phyloP scores from a whole-genome alignment of 1,140 invertebrate genomes.

The Drosophila paulistorum region DNA sequence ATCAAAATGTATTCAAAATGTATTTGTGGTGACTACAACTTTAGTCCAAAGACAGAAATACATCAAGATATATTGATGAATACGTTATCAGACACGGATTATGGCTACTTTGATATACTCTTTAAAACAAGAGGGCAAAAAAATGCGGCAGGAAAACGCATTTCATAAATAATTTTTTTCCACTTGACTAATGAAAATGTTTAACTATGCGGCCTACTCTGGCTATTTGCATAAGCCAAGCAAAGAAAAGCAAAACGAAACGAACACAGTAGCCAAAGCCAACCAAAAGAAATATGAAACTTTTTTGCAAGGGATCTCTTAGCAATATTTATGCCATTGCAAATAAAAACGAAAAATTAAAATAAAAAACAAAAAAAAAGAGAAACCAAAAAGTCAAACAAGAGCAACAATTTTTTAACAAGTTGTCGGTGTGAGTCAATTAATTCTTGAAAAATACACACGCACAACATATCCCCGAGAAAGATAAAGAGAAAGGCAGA shows the following conservation, averaged over 20 bases:
- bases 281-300: conserved; percentile 21
- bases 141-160: conserved; percentile 39
- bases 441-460: conserved; percentile 72
- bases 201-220: conserved; percentile 48
- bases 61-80: too few species aligned
- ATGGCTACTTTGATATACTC: background rate
- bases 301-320: conserved; percentile 34
- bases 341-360: conserved; percentile 20
- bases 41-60: too few species aligned
- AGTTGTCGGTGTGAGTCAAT: conserved; percentile 69
- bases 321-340: conserved; percentile 63
- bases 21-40: too few species aligned
- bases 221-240: conserved; percentile 58
- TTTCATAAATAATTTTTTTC: conserved; percentile 72
- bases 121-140: background rate
- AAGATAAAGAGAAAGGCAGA: conserved; percentile 9
- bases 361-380: conserved; percentile 1
- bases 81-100: too few species aligned
- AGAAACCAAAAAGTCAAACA: conserved; percentile 53
- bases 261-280: background rate
- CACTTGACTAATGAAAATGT: conserved; percentile 78
- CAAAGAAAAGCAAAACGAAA: background rate
- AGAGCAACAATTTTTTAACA: conserved; percentile 60
- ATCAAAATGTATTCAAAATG: too few species aligned
- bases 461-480: conserved; percentile 32